Percentiles rank a stretch among this genome's conserved stretches.
phyloP scores from a whole-genome alignment of 2,113 vertebrate species.

The Panthera uncia region DNA sequence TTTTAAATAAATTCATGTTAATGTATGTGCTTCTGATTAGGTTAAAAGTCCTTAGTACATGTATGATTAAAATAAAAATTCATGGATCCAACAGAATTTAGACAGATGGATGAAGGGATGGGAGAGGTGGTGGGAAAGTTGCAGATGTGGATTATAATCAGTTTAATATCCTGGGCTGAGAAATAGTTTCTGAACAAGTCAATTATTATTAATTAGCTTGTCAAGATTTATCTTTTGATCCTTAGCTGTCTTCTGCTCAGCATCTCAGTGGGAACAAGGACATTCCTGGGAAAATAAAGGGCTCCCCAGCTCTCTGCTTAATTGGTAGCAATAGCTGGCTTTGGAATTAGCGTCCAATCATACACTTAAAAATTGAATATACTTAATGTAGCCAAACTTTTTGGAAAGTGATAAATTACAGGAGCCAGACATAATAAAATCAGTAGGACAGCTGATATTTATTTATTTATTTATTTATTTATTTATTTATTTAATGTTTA shows the following conservation, averaged over 20 bases:
- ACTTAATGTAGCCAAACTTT: not conserved
- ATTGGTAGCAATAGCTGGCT: not conserved
- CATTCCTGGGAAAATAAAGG: not conserved
- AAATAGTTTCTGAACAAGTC: constrained; percentile 13
- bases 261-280: not conserved
- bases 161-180: not conserved
- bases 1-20: constrained; percentile 84
- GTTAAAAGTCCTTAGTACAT: constrained; percentile 9
- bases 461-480: not conserved
- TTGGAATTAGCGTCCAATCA: not conserved
- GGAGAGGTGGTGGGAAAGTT: not conserved
- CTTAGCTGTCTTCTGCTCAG: not conserved
- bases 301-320: not conserved
- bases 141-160: not conserved
- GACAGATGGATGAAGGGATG: not conserved
- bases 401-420: not conserved
- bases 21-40: constrained; percentile 72
- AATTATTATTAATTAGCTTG: constrained; percentile 15
- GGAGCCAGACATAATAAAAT: not conserved
- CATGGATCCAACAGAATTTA: not conserved
- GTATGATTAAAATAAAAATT: not conserved
- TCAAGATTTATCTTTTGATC: not conserved
- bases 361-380: not conserved
- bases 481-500: not conserved
- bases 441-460: not conserved